Percentiles rank a stretch among this genome's conserved stretches.
phyloP scores from a whole-genome alignment of 2,888 invertebrate species.

The Dioctria rufipes region DNA sequence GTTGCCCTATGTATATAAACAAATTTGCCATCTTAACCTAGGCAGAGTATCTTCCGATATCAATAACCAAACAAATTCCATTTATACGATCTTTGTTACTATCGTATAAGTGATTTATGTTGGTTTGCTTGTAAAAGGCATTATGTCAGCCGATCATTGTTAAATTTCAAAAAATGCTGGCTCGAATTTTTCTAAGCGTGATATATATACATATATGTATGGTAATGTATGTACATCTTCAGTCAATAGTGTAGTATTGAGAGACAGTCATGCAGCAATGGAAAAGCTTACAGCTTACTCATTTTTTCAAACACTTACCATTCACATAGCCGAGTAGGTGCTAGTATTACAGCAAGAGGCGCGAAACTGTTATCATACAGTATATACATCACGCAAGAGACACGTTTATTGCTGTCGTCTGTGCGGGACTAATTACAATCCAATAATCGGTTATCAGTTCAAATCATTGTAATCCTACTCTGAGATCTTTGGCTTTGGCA shows the following conservation, averaged over 20 bases:
- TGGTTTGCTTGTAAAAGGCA: too few species aligned
- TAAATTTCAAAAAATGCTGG: neutral
- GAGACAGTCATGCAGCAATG: neutral
- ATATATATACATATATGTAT: too few species aligned
- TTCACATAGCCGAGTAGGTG: neutral
- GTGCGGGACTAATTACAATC: neutral
- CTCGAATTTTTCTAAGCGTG: neutral
- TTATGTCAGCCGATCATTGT: neutral
- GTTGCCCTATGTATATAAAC: neutral
- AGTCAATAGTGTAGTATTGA: neutral
- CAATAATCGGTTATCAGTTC: neutral
- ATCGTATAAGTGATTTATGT: neutral
- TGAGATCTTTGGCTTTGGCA: neutral
- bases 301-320: conserved; percentile 5
- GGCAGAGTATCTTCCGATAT: neutral
- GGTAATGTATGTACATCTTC: conserved; percentile 5
- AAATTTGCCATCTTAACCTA: neutral
- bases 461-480: conserved; percentile 1
- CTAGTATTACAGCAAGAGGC: conserved; percentile 26
- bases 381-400: neutral
- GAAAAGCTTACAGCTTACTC: neutral
- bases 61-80: neutral
- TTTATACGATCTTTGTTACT: neutral
- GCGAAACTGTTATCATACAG: conserved; percentile 24
- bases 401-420: neutral